Percentiles rank a stretch among this genome's conserved stretches.
phyloP scores from a whole-genome alignment of 1,140 invertebrate genomes.

The Bombus pyrosoma region DNA sequence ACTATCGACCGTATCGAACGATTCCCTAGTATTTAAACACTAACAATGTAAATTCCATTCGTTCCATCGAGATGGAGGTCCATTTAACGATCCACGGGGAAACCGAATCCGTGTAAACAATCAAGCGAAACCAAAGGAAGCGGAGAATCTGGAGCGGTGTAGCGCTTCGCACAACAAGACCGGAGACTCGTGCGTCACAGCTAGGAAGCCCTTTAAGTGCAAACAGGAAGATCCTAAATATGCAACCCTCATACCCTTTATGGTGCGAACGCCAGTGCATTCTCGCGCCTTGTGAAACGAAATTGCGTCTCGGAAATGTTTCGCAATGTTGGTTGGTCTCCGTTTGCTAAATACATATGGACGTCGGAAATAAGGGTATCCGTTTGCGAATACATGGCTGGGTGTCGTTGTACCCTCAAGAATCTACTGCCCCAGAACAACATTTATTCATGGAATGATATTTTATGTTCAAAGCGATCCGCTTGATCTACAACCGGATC shows the following conservation, averaged over 20 bases:
- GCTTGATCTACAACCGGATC: background rate
- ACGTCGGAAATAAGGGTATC: constrained; percentile 31
- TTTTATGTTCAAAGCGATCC: constrained; percentile 19
- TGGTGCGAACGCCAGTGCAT: constrained; percentile 2
- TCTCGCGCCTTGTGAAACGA: constrained; percentile 42
- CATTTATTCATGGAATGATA: constrained; percentile 39
- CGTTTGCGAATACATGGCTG: constrained; percentile 30
- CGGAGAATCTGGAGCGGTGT: constrained; percentile 10
- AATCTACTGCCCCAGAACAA: background rate
- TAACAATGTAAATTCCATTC: background rate
- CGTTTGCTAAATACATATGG: constrained; percentile 50
- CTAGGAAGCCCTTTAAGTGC: constrained; percentile 43
- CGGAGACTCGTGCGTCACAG: constrained; percentile 29
- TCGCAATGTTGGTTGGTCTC: constrained; percentile 20
- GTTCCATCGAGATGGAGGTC: no score
- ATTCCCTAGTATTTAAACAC: background rate
- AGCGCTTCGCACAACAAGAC: constrained; percentile 21
- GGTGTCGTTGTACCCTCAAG: background rate
- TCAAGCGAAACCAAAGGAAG: constrained; percentile 40
- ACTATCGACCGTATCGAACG: background rate
- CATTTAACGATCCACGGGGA: background rate
- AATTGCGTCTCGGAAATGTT: constrained; percentile 47
- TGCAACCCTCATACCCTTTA: constrained; percentile 49
- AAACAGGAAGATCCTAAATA: constrained; percentile 63
- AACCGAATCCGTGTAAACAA: constrained; percentile 20